Conservation (phyloP, 2,888 invertebrate genomes). For the Temnothorax unifasciatus region DNA sequence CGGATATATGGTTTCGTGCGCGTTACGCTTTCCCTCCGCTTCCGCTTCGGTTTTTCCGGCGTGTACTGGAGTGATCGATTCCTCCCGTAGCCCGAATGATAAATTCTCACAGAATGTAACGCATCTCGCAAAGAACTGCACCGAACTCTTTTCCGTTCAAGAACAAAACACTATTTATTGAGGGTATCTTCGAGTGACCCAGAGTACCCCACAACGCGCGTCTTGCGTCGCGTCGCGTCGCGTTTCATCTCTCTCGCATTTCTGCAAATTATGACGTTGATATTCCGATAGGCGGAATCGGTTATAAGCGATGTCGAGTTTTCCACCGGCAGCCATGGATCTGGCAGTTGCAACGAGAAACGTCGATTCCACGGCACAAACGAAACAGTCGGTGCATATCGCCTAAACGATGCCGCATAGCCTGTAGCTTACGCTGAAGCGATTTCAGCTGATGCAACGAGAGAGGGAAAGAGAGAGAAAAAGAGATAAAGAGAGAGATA, state of each 20-base stretch:
- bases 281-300: slow-evolving; percentile 33
- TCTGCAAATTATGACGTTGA: slow-evolving; percentile 43
- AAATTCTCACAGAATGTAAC: slow-evolving; percentile 36
- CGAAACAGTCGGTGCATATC: slow-evolving; percentile 41
- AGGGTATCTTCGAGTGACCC: neutral
- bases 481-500: neutral
- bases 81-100: slow-evolving; percentile 32
- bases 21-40: slow-evolving; percentile 13
- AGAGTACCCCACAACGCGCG: neutral
- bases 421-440: slow-evolving; percentile 37
- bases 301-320: slow-evolving; percentile 39
- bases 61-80: slow-evolving; percentile 38
- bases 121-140: slow-evolving; percentile 10
- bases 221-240: neutral
- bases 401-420: slow-evolving; percentile 11
- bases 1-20: slow-evolving; percentile 42
- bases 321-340: slow-evolving; percentile 27
- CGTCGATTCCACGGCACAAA: slow-evolving; percentile 47
- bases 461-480: neutral
- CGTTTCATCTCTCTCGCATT: neutral
- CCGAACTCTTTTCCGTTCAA: neutral
- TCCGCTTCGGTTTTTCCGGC: slow-evolving; percentile 25
- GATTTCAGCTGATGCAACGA: slow-evolving; percentile 19
- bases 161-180: slow-evolving; percentile 15
- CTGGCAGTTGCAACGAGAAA: slow-evolving; percentile 47